These are phyloP conservation scores for Serilophus lunatus DNA, from an alignment of 2,113 vertebrate genomes.

Conservation along the genomic window DNA sequence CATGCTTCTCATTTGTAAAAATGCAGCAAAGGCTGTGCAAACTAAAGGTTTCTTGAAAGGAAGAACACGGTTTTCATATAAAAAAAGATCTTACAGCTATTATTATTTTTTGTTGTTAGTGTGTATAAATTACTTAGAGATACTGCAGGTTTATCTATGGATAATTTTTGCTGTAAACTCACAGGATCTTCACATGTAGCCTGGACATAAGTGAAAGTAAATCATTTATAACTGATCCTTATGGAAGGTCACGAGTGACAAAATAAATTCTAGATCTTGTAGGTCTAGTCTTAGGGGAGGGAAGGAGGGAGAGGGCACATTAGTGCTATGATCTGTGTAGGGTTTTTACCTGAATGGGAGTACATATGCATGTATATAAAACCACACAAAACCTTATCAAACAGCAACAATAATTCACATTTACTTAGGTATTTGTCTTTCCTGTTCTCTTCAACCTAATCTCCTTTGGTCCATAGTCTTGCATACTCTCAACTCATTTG, in stretches of 20 bases:
- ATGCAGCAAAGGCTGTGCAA: neutral
- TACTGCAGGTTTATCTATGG: neutral
- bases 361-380: neutral
- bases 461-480: neutral
- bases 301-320: neutral
- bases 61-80: neutral
- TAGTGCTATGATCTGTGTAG: neutral
- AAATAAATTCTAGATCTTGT: neutral
- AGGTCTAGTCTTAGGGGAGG: neutral
- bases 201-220: conserved; percentile 52
- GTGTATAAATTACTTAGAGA: neutral
- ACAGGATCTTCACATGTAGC: conserved; percentile 38
- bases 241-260: conserved; percentile 43
- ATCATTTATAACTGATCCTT: conserved; percentile 45
- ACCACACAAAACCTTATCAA: neutral
- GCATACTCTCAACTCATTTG: neutral
- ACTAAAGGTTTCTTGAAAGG: neutral
- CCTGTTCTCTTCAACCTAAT: neutral
- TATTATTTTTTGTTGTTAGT: neutral
- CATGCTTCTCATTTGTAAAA: neutral
- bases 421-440: neutral
- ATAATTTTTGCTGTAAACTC: conserved; percentile 33
- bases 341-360: neutral
- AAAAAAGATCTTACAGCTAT: neutral
- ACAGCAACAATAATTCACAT: neutral